Conservation (phyloP, 2,888 invertebrate genomes). For the Platypus cylindrus region DNA sequence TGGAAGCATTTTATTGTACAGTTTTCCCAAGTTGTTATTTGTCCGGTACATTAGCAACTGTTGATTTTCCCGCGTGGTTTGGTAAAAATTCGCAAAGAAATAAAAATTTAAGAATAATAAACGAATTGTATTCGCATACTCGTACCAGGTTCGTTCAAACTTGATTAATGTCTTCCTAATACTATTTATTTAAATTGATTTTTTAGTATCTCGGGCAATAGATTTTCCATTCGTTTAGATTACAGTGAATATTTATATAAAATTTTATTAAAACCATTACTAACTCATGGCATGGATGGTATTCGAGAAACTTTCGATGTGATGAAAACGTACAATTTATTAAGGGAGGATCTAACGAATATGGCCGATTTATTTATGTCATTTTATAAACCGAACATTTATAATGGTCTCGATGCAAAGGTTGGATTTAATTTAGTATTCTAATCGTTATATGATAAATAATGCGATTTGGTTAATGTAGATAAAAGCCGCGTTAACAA, state of each 20-base stretch:
- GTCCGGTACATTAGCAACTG: conserved; percentile 63
- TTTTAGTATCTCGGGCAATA: conserved; percentile 63
- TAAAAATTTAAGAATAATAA: conserved; percentile 70
- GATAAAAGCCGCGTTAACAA: conserved; percentile 90
- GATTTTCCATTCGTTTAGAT: conserved; percentile 73
- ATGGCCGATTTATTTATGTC: conserved; percentile 76
- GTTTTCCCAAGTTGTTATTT: conserved; percentile 81
- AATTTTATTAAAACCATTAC: conserved; percentile 63
- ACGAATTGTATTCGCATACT: conserved; percentile 80
- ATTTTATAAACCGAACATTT: conserved; percentile 61
- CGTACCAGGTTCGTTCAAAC: conserved; percentile 72
- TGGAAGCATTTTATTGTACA: conserved; percentile 76
- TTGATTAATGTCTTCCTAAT: conserved; percentile 1
- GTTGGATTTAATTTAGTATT: conserved; percentile 11
- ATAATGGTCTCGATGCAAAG: conserved; percentile 63
- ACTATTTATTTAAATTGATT: not conserved
- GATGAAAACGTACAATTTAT: conserved; percentile 72
- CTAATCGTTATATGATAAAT: not conserved
- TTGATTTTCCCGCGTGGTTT: conserved; percentile 91
- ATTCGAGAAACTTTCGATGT: conserved; percentile 56
- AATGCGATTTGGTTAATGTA: conserved; percentile 27
- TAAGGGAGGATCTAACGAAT: conserved; percentile 85
- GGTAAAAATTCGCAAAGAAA: conserved; percentile 82
- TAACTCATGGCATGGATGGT: conserved; percentile 56
- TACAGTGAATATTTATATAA: conserved; percentile 71